A percentile compares a stretch with the other conserved stretches of the same genome.
These are phyloP conservation scores for Cryptus viduatorius DNA, from an alignment of 2,888 invertebrate genomes.

Conservation along the genomic window DNA sequence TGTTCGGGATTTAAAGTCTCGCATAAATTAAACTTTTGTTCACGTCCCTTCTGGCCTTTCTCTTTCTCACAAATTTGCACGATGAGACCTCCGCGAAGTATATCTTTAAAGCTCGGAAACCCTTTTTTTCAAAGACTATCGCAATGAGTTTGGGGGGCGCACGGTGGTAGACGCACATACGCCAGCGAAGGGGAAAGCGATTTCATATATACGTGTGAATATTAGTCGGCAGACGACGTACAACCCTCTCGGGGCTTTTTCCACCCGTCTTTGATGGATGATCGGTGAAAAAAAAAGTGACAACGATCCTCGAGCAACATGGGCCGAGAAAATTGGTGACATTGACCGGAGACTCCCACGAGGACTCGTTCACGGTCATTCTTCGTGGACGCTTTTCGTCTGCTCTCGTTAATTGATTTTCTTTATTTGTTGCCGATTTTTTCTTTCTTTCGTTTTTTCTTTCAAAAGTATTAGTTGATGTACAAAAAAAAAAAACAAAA, in stretches of 20 bases:
- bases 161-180: background rate
- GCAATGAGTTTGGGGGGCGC: background rate
- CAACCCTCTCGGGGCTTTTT: background rate
- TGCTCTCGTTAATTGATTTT: slow-evolving; percentile 11
- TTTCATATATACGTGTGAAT: background rate
- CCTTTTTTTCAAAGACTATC: slow-evolving; percentile 15
- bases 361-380: slow-evolving; percentile 1
- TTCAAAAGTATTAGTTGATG: background rate
- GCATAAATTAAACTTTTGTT: slow-evolving; percentile 60
- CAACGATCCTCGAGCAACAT: slow-evolving; percentile 2
- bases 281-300: slow-evolving; percentile 19
- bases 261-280: slow-evolving; percentile 24
- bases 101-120: slow-evolving; percentile 17
- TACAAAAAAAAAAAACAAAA: background rate
- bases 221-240: slow-evolving; percentile 4
- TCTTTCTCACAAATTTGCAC: slow-evolving; percentile 33
- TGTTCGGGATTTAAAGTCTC: slow-evolving; percentile 51
- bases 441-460: background rate
- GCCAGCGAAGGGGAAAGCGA: background rate
- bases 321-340: slow-evolving; percentile 25
- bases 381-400: background rate
- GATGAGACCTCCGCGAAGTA: slow-evolving; percentile 4
- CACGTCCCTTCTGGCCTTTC: slow-evolving; percentile 7
- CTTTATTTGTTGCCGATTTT: background rate
- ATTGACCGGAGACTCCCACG: slow-evolving; percentile 26